phyloP scores from a whole-genome alignment of 1,140 invertebrate genomes.

The Streblospio benedicti region DNA sequence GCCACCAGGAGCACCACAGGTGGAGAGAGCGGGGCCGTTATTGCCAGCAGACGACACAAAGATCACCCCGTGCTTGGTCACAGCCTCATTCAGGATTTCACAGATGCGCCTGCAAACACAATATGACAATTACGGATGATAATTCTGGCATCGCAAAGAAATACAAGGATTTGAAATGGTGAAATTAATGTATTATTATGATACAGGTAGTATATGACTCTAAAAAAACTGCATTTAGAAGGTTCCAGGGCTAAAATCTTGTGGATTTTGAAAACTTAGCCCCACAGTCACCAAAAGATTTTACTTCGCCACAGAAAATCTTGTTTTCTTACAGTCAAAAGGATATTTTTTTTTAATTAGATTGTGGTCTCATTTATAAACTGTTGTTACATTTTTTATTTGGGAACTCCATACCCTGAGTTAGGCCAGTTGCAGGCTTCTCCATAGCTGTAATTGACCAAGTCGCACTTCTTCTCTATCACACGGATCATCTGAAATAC shows the following conservation, averaged over 20 bases:
- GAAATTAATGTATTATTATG: too few relatives aligned
- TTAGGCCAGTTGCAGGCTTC: slow-evolving; percentile 85
- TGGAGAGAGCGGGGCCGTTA: slow-evolving; percentile 84
- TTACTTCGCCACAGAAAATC: too few relatives aligned
- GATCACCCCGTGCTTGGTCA: slow-evolving; percentile 82
- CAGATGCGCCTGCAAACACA: slow-evolving; percentile 35
- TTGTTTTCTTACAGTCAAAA: too few relatives aligned
- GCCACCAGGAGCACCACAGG: slow-evolving; percentile 86
- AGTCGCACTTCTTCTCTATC: slow-evolving; percentile 56
- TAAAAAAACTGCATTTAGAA: too few relatives aligned
- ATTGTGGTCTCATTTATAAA: too few relatives aligned
- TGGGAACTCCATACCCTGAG: slow-evolving; percentile 67
- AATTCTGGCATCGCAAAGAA: neutral
- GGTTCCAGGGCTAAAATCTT: too few relatives aligned
- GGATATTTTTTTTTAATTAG: too few relatives aligned
- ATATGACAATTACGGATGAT: neutral
- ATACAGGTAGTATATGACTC: too few relatives aligned
- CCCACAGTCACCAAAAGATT: too few relatives aligned
- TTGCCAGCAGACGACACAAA: slow-evolving; percentile 92
- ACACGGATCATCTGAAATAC: slow-evolving; percentile 49
- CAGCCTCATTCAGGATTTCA: slow-evolving; percentile 58
- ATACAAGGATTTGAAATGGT: neutral
- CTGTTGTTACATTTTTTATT: too few relatives aligned
- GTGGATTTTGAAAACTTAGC: too few relatives aligned
- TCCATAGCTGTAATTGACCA: slow-evolving; percentile 98